A percentile compares a stretch with the other conserved stretches of the same genome.
Conservation (phyloP, 1,140 invertebrate genomes). For the Calycopis cecrops region DNA sequence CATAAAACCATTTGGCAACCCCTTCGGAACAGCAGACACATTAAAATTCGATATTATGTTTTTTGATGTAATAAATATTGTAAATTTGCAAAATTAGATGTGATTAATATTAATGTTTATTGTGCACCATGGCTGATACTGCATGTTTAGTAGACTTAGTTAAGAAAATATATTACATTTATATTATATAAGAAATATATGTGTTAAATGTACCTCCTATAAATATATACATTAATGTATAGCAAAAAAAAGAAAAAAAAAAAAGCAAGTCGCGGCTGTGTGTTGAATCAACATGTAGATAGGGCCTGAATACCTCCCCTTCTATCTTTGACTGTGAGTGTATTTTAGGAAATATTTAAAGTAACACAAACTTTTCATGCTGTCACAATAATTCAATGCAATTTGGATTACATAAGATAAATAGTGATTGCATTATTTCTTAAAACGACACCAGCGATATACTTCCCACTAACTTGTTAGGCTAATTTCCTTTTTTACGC, state of each 20-base stretch:
- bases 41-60: no score
- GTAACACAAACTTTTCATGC: no score
- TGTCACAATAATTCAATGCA: no score
- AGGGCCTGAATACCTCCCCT: conserved; percentile 28
- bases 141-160: conserved; percentile 51
- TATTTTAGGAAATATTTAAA: no score
- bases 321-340: neutral
- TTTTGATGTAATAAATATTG: neutral
- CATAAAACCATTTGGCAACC: conserved; percentile 1
- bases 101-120: conserved; percentile 37
- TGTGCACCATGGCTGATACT: conserved; percentile 43
- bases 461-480: no score
- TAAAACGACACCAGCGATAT: no score
- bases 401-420: no score
- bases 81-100: conserved; percentile 27
- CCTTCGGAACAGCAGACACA: no score
- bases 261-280: conserved; percentile 40
- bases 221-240: conserved; percentile 31
- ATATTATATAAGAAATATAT: conserved; percentile 25
- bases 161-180: conserved; percentile 32
- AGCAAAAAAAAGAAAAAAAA: conserved; percentile 28
- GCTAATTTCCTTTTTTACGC: no score
- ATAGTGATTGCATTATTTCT: no score
- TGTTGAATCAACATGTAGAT: conserved; percentile 48
- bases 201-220: conserved; percentile 29